phyloP scores from a whole-genome alignment of 2,888 invertebrate species.

The Orthosia cruda region DNA sequence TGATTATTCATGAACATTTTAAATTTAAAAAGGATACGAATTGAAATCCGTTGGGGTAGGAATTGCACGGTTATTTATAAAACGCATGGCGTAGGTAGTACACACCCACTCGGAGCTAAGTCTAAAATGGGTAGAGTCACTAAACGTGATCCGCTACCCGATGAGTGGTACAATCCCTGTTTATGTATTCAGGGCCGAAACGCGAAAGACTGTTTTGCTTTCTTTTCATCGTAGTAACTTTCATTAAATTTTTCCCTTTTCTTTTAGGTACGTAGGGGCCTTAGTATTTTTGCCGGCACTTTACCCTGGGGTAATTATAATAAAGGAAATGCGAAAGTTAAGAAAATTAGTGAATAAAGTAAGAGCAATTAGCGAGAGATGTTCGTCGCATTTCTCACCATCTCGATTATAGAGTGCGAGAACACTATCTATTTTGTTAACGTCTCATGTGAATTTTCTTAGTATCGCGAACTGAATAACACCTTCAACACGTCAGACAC shows the following conservation, averaged over 20 bases:
- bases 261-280: constrained; percentile 32
- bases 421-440: constrained; percentile 54
- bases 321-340: constrained; percentile 21
- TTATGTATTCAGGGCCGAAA: constrained; percentile 75
- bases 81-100: constrained; percentile 41
- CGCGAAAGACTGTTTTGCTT: constrained; percentile 65
- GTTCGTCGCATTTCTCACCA: constrained; percentile 42
- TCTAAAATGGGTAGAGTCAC: constrained; percentile 58
- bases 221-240: constrained; percentile 69
- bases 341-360: constrained; percentile 24
- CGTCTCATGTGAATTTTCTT: constrained; percentile 66
- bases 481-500: constrained; percentile 57
- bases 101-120: constrained; percentile 40
- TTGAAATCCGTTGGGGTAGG: constrained; percentile 50
- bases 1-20: constrained; percentile 78
- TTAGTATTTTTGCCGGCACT: constrained; percentile 32
- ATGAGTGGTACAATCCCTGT: constrained; percentile 68
- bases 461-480: constrained; percentile 61
- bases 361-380: constrained; percentile 29
- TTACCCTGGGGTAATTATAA: constrained; percentile 23
- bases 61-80: constrained; percentile 53
- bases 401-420: constrained; percentile 49
- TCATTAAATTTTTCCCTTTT: constrained; percentile 66
- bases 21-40: constrained; percentile 71
- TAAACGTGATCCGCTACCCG: constrained; percentile 72